A percentile compares a stretch with the other conserved stretches of the same genome.
These are phyloP conservation scores for Bibio marci DNA, from an alignment of 2,888 invertebrate species.

Conservation along the genomic window DNA sequence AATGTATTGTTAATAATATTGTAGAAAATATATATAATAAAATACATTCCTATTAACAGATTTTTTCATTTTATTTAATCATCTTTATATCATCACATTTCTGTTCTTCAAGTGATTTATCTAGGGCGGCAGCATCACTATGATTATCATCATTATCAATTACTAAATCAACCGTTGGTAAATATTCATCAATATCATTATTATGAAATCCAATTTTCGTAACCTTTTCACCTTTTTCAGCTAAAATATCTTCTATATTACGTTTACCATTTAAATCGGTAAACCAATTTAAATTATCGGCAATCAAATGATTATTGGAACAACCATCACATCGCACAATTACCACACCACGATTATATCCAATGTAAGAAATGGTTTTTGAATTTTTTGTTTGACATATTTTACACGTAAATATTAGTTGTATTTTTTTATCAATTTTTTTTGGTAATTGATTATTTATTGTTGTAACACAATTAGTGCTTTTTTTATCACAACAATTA, in stretches of 20 bases:
- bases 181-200: no score
- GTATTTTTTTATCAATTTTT: slow-evolving; percentile 37
- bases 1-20: no score
- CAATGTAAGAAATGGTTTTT: slow-evolving; percentile 67
- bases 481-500: no score
- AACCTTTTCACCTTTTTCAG: slow-evolving; percentile 73
- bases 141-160: no score
- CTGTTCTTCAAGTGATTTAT: no score
- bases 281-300: slow-evolving; percentile 94
- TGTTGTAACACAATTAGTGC: no score
- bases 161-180: neutral
- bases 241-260: slow-evolving; percentile 84
- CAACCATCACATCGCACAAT: slow-evolving; percentile 82
- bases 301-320: slow-evolving; percentile 80
- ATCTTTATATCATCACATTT: no score
- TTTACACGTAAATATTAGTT: slow-evolving; percentile 75
- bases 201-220: slow-evolving; percentile 34
- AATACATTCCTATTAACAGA: neutral
- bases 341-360: slow-evolving; percentile 79
- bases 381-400: slow-evolving; percentile 61
- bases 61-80: neutral
- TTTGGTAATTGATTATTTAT: no score
- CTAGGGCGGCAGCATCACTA: no score
- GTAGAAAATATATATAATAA: no score
- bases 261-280: slow-evolving; percentile 52